These are phyloP conservation scores for Thryonomys swinderianus DNA, from an alignment of 2,113 vertebrate species.

Conservation along the genomic window DNA sequence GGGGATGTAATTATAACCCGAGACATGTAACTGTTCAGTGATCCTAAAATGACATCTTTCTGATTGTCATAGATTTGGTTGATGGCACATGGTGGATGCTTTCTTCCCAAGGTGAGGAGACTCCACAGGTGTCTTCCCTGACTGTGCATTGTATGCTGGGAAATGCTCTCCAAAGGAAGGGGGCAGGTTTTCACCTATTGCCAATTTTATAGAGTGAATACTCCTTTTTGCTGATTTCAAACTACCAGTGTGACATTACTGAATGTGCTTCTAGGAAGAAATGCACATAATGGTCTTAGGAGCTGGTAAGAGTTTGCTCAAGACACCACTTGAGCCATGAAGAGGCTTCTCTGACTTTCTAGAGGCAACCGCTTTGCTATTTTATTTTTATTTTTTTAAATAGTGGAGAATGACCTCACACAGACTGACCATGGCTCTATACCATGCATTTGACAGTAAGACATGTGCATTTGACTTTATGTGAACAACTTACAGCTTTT, in stretches of 20 bases:
- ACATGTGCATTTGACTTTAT: background rate
- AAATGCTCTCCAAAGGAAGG: background rate
- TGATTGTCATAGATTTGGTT: background rate
- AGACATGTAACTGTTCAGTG: background rate
- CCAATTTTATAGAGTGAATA: fast-evolving
- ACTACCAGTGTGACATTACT: background rate
- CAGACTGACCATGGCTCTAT: background rate
- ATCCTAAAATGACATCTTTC: background rate
- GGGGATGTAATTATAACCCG: background rate
- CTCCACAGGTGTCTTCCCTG: too few relatives aligned
- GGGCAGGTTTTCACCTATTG: background rate
- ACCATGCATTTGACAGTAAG: background rate
- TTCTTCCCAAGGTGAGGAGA: background rate
- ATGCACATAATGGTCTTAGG: fast-evolving
- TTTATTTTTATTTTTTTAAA: background rate
- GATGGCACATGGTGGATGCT: background rate
- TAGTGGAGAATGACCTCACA: background rate
- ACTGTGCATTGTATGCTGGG: too few relatives aligned
- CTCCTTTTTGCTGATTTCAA: background rate
- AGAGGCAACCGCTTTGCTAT: background rate
- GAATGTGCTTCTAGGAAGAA: background rate
- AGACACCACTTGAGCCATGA: fast-evolving
- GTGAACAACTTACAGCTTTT: background rate
- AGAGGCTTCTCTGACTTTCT: background rate
- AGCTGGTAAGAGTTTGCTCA: fast-evolving